Evolutionary conservation across 1,140 invertebrate genomes (phyloP), one percentile per base, ranked within the genome.

Genomic region (Rhopalosiphum maidis): DNA sequence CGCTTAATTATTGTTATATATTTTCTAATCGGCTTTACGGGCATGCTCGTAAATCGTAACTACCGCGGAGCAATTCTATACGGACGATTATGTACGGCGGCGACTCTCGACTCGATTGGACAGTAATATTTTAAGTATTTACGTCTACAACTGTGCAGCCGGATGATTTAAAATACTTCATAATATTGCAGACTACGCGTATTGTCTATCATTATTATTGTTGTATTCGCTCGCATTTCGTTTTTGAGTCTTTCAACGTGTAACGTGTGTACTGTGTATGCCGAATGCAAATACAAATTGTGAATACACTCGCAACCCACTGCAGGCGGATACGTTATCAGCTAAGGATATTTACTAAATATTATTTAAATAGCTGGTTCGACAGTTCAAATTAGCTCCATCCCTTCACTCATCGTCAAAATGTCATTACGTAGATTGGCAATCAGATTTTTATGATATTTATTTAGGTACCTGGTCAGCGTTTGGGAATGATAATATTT

Each of bases 371-470:
- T 30, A 30, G 60, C 60, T 68, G 30, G 0, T 30, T 11, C 9
- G 9, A 30, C 25, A 9, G 11, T 68, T 30, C 0, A 30, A n/a
- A 68, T 60, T 0, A 11, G 25, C 9, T 5, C 46, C 46, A 1
- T 3, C 23, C 9, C 9, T 1, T 1, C 23, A 25, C 25, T 9
- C 55, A 25, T 11, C 25, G 25, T 23, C 8, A 0, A 4, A 0
- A 11, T 11, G 2, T 60, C 8, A 25, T 60, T 25, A 25, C 23
- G 55, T 7, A 25, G 55, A 8, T 60, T 2, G 25, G 25, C 25
- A 30, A 60, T 60, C 11, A 11, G 25, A 60, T 30, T 60, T 30
- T 60, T 25, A 30, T 60, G 11, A 30, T 30, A 15, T 68, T 30
- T 4, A 68, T 68, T 30, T 4, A 68, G 30, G 8, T 68, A 30